Conservation (phyloP, 2,113 vertebrate genomes). For the Sciurus niger region DNA sequence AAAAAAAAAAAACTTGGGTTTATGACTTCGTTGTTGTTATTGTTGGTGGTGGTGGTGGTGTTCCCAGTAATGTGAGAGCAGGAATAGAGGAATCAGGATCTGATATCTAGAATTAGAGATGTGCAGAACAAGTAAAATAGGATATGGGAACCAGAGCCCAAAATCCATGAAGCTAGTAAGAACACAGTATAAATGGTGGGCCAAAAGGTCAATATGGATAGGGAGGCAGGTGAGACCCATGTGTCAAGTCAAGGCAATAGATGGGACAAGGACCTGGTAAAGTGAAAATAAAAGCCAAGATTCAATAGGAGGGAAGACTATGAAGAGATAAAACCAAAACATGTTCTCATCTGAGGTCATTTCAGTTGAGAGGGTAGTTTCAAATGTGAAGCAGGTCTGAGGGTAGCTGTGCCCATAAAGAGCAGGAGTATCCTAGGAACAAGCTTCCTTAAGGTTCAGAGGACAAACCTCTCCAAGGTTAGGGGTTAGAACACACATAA, state of each 20-base stretch:
- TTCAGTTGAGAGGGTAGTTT: neutral
- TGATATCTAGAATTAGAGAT: neutral
- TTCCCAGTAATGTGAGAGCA: neutral
- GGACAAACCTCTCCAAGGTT: neutral
- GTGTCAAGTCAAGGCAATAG: neutral
- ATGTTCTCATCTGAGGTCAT: neutral
- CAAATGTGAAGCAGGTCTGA: neutral
- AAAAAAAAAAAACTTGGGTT: neutral
- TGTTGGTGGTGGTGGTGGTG: neutral
- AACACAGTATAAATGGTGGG: neutral
- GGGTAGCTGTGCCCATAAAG: neutral
- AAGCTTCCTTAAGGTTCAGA: neutral
- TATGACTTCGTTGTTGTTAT: neutral
- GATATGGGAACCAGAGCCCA: neutral
- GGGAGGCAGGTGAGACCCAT: neutral
- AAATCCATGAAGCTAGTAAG: neutral
- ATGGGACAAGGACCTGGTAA: neutral
- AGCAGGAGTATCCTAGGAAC: neutral
- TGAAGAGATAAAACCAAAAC: neutral
- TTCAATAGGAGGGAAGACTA: neutral
- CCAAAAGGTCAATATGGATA: neutral
- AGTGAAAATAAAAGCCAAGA: neutral
- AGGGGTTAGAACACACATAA: neutral
- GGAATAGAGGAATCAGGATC: neutral
- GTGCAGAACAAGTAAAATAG: conserved; percentile 11